Evolutionary conservation across 2,888 invertebrate genomes (phyloP).

Genomic region (Lamellibrachia columna): DNA sequence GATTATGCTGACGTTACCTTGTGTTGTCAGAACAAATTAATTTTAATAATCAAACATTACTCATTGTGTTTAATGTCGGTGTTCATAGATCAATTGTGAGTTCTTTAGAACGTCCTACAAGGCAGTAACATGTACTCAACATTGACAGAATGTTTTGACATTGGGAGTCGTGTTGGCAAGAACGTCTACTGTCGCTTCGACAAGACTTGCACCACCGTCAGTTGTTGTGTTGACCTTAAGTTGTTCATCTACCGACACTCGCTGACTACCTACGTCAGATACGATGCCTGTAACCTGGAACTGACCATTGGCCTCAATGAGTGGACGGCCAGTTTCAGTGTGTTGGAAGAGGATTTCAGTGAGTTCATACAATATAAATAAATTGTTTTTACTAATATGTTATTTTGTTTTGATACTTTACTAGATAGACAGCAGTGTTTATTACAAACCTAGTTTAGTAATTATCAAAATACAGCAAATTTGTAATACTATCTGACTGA

Average conservation of each 20-base stretch:
- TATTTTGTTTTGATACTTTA: background rate
- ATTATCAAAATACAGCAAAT: background rate
- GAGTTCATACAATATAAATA: background rate
- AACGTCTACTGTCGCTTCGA: background rate
- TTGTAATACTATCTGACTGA: background rate
- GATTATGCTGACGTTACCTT: too few species aligned
- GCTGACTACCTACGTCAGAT: background rate
- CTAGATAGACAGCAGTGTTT: background rate
- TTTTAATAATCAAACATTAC: too few species aligned
- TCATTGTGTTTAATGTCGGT: too few species aligned
- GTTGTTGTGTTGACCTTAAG: background rate
- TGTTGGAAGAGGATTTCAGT: background rate
- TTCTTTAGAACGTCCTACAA: too few species aligned
- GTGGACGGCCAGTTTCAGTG: background rate
- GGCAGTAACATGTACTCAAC: background rate
- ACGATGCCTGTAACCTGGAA: background rate
- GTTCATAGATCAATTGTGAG: too few species aligned
- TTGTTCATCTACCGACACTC: background rate
- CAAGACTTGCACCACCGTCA: background rate
- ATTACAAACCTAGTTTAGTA: background rate
- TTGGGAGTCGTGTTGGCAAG: background rate
- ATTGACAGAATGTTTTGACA: background rate
- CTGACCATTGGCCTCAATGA: background rate
- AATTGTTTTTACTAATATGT: too few species aligned
- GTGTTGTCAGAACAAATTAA: too few species aligned